A percentile compares a stretch with the other conserved stretches of the same genome.
These are phyloP conservation scores for Venusia cambrica DNA, from an alignment of 2,888 invertebrate genomes.

Conservation along the genomic window DNA sequence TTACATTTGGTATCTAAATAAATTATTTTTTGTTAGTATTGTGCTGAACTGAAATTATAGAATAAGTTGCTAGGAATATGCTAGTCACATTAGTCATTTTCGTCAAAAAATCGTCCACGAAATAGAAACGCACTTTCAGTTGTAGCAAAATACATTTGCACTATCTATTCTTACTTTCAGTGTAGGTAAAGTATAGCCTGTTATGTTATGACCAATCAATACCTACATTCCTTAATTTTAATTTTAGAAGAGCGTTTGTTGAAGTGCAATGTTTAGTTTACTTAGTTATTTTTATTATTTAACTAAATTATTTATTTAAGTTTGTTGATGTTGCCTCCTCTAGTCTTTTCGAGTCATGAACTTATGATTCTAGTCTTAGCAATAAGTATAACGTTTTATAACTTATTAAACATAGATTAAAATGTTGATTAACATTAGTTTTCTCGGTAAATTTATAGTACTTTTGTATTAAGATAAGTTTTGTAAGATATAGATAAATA, in stretches of 20 bases:
- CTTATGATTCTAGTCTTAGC: conserved; percentile 47
- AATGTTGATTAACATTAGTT: conserved; percentile 13
- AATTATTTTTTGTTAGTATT: too few relatives aligned
- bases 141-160: too few relatives aligned
- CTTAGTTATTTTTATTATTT: conserved; percentile 46
- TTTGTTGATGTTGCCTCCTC: conserved; percentile 45
- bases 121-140: too few relatives aligned
- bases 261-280: conserved; percentile 40
- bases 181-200: too few relatives aligned
- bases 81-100: too few relatives aligned
- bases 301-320: conserved; percentile 12
- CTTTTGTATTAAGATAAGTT: conserved; percentile 39
- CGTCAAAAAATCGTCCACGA: too few relatives aligned
- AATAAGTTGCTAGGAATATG: too few relatives aligned
- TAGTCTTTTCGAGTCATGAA: conserved; percentile 47
- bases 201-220: too few relatives aligned
- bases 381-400: too few relatives aligned
- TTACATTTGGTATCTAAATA: too few relatives aligned
- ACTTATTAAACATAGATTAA: conserved; percentile 12
- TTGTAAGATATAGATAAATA: conserved; percentile 39
- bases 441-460: conserved; percentile 23
- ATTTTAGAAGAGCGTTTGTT: conserved; percentile 31
- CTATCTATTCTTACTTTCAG: too few relatives aligned
- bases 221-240: conserved; percentile 55
- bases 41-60: too few relatives aligned